Conservation (phyloP, 2,797 vertebrate genomes). For the Champsocephalus esox region DNA sequence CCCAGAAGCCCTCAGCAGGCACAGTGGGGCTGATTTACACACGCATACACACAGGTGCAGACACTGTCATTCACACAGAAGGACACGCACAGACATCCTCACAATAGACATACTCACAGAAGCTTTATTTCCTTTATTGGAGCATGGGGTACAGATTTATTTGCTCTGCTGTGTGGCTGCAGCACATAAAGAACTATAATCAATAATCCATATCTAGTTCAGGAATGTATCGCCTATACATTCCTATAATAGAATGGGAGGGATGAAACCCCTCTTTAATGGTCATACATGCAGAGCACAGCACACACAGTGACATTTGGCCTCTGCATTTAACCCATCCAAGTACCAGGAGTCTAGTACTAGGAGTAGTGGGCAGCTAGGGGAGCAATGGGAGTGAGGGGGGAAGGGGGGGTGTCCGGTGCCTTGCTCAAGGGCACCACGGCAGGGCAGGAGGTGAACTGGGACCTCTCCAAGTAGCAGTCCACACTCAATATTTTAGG, state of each 20-base stretch:
- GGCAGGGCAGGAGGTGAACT: no score
- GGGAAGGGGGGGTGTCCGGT: no score
- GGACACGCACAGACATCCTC: slow-evolving; percentile 37
- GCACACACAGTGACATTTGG: no score
- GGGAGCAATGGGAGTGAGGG: no score
- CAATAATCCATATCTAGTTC: slow-evolving; percentile 79
- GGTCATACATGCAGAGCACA: no score
- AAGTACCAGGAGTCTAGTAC: no score
- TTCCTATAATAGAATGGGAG: neutral
- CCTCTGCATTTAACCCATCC: no score
- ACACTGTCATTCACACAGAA: slow-evolving; percentile 27
- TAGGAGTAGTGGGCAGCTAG: no score
- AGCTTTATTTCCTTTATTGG: slow-evolving; percentile 44
- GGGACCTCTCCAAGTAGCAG: no score
- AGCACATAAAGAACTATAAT: slow-evolving; percentile 76
- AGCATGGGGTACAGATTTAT: slow-evolving; percentile 56
- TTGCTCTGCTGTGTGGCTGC: slow-evolving; percentile 45
- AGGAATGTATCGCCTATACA: slow-evolving; percentile 37
- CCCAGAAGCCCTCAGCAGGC: slow-evolving; percentile 57
- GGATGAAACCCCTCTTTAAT: no score
- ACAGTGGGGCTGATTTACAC: slow-evolving; percentile 62
- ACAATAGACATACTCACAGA: slow-evolving; percentile 46
- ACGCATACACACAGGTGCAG: slow-evolving; percentile 44
- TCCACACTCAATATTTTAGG: no score
- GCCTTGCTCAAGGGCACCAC: no score